Percentiles rank a stretch among this genome's conserved stretches.
Evolutionary conservation across 1,140 invertebrate species (phyloP).

Genomic region (Drosophila virilis): DNA sequence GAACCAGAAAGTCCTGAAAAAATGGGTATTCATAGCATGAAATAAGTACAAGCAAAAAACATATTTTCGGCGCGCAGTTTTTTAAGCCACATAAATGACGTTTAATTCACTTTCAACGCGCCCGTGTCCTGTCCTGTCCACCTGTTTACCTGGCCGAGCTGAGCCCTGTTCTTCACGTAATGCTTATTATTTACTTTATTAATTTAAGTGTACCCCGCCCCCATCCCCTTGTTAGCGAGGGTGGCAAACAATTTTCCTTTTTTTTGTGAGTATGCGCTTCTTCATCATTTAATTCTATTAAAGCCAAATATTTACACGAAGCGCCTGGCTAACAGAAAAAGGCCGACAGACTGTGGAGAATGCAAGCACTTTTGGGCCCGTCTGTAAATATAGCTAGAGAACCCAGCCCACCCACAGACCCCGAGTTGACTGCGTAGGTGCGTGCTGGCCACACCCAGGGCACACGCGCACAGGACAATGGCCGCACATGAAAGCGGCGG

Average conservation of each 20-base stretch:
- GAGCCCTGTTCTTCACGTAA: slow-evolving; percentile 50
- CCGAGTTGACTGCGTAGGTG: slow-evolving; percentile 8
- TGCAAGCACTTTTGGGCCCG: slow-evolving; percentile 23
- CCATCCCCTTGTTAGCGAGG: slow-evolving; percentile 25
- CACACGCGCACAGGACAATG: slow-evolving; percentile 32
- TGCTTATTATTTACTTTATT: slow-evolving; percentile 83
- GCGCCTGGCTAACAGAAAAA: slow-evolving; percentile 35
- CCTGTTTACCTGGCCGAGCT: slow-evolving; percentile 29
- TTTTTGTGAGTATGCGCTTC: slow-evolving; percentile 33
- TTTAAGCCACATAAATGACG: slow-evolving; percentile 73
- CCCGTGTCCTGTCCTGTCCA: slow-evolving; percentile 18
- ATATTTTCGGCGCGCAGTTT: slow-evolving; percentile 30
- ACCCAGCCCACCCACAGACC: neutral
- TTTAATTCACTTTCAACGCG: slow-evolving; percentile 79
- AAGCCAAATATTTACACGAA: slow-evolving; percentile 77
- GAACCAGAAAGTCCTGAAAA: slow-evolving; percentile 19
- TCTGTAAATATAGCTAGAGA: slow-evolving; percentile 9
- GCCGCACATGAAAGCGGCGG: neutral
- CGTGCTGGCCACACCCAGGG: slow-evolving; percentile 34
- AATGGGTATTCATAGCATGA: neutral
- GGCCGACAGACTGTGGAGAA: slow-evolving; percentile 29
- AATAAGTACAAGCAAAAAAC: slow-evolving; percentile 4
- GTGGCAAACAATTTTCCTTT: slow-evolving; percentile 56
- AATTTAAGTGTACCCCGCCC: slow-evolving; percentile 69
- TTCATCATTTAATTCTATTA: slow-evolving; percentile 81